Evolutionary conservation across 2,888 invertebrate species (phyloP), one percentile per base, ranked within the genome.

Genomic region (Frankliniella fusca): DNA sequence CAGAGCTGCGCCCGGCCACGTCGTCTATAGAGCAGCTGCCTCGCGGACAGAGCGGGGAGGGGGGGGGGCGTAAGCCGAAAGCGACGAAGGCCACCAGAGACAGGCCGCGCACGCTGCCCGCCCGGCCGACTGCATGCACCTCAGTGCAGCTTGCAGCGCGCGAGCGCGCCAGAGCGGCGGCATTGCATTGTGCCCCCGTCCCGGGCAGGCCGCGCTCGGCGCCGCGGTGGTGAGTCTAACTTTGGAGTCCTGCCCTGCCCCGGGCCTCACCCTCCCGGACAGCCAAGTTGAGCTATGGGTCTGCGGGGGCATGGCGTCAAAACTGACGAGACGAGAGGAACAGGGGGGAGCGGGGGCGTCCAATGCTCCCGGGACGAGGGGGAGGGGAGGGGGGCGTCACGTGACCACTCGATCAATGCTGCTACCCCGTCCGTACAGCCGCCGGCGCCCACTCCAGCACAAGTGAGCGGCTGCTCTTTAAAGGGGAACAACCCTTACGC

Each of bases 361-460:
- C 38, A 61, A 61, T 61, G 61, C 61, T 61, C 61, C 61, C 61
- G 61, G 61, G 61, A 5, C 61, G 27, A 27, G 23, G 70, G n/a
- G n/a, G 20, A 9, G 65, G 23, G 70, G 70, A 27, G 23, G 23
- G 23, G 70, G 70, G 27, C 9, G 70, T 76, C 70, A 76, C 70
- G 70, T 76, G 70, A 76, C 70, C 70, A 27, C 54, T 61, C 54
- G 79, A 81, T 80, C 50, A 81, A 61, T 50, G 28, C 50, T 18
- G 54, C 54, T 38, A 61, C 61, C 61, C 61, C 61, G 38, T 38
- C 38, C 38, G n/a, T 10, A 10, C 54, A n/a, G 61, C 61, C 61
- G 20, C 38, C 83, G 81, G n/a, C 81, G 81, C 82, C 81, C 61
- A 0, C 61, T 61, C 54, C 54, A 12, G 54, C 54, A 54, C 54